Evolutionary conservation across 1,140 invertebrate genomes (phyloP).

Genomic region (Calycopis cecrops): DNA sequence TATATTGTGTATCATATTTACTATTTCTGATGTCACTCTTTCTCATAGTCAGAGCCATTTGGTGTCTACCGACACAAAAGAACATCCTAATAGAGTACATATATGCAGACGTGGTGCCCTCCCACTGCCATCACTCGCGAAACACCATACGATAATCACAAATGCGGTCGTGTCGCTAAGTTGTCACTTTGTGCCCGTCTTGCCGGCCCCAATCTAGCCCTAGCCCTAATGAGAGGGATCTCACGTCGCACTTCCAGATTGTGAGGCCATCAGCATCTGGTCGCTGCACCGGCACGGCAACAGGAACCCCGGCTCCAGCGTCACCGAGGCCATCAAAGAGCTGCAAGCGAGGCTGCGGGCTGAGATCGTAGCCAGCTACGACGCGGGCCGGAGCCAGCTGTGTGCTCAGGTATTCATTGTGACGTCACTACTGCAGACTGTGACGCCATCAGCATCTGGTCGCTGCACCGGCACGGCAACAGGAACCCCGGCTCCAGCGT

Average conservation of each 20-base stretch:
- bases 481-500: conserved; percentile 44
- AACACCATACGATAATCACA: no score
- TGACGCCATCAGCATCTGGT: conserved; percentile 48
- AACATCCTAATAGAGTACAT: no score
- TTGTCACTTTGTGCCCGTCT: no score
- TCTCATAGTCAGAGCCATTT: no score
- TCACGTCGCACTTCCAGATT: conserved; percentile 31
- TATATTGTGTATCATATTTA: no score
- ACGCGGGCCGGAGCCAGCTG: conserved; percentile 35
- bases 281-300: conserved; percentile 54
- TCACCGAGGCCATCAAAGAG: conserved; percentile 34
- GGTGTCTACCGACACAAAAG: no score
- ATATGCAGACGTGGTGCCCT: no score
- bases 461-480: conserved; percentile 54
- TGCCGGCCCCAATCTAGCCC: no score
- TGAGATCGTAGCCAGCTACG: conserved; percentile 39
- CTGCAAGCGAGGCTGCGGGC: conserved; percentile 35
- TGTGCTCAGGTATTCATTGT: conserved; percentile 42
- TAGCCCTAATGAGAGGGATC: no score
- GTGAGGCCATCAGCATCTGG: conserved; percentile 50
- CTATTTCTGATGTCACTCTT: no score
- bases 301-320: conserved; percentile 43
- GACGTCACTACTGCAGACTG: conserved; percentile 37
- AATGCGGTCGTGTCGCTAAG: no score
- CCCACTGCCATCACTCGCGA: no score